Base-by-base conservation (phyloP, 2,888 invertebrate species). In the Clusia tigrina region DNA sequence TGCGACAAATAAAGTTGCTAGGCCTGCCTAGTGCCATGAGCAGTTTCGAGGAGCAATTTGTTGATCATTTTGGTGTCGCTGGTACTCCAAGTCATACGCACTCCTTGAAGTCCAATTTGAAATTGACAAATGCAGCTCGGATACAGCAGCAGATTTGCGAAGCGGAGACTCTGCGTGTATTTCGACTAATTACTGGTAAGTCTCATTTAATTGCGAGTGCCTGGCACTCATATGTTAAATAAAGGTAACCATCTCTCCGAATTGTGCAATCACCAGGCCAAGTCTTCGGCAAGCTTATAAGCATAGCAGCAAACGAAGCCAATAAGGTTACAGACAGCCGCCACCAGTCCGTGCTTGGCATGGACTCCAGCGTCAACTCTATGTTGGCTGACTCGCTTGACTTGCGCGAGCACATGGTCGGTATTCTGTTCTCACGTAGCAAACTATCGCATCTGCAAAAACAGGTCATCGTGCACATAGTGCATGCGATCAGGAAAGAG, bases 381-480 rank as follows among this genome's bases (percentile, higher is more conserved):
- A 77, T 83, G 67, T 66, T 84, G 3, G 83, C 83, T 0, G 84
- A 84, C 64, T 88, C 88, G 23, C 86, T 90, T 54, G 94, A 95
- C 78, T 85, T 98, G 6, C 89, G 96, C 51, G 97, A 97, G 78
- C 97, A 97, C 80, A 95, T 98, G 88, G 97, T 97, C 52, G 96
- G 97, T 65, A 97, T 98, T 74, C 86, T 98, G 54, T 98, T 97
- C 83, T 95, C 95, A 62, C 89, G 96, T 55, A 95, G 95, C 80
- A 96, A 96, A 82, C 85, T 98, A 23, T 96, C 96, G 0, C 93
- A 95, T 74, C 86, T 97, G 58, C 97, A 97, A 82, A 94, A 94
- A 82, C 95, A 95, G 87, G 95, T 94, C 15, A 95, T 95, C 82
- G 89, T 93, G 0, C 95, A 95, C 80, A 94, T 95, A 66, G 94